phyloP scores from a whole-genome alignment of 1,140 invertebrate species.

The Bemisia tabaci region DNA sequence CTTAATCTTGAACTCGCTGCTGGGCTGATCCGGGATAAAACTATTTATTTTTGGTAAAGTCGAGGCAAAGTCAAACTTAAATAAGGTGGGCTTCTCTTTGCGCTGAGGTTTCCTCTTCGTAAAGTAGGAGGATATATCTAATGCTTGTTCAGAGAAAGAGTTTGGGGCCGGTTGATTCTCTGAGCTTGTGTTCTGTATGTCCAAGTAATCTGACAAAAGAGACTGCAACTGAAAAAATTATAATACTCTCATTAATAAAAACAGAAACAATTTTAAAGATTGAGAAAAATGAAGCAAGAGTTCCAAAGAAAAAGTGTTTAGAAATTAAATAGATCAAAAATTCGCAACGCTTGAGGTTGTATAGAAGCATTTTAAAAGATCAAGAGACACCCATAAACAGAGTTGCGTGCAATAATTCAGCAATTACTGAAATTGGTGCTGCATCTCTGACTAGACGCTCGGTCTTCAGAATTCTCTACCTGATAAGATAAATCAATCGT shows the following conservation, averaged over 20 bases:
- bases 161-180: slow-evolving; percentile 41
- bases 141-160: slow-evolving; percentile 40
- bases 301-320: no score
- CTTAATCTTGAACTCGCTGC: background rate
- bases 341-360: no score
- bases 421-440: no score
- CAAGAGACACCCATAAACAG: no score
- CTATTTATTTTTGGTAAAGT: background rate
- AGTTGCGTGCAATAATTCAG: no score
- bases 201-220: slow-evolving; percentile 66
- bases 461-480: no score
- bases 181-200: slow-evolving; percentile 52
- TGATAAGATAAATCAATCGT: no score
- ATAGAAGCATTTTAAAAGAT: no score
- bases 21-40: slow-evolving; percentile 5
- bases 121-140: slow-evolving; percentile 51
- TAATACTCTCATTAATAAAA: slow-evolving; percentile 5
- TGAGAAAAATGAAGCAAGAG: no score
- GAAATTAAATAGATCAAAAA: no score
- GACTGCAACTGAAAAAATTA: slow-evolving; percentile 40
- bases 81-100: slow-evolving; percentile 25
- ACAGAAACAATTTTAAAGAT: no score
- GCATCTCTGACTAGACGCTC: no score
- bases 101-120: slow-evolving; percentile 45
- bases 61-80: background rate